Conservation (phyloP, 1,140 invertebrate genomes). For the Papilio machaon region DNA sequence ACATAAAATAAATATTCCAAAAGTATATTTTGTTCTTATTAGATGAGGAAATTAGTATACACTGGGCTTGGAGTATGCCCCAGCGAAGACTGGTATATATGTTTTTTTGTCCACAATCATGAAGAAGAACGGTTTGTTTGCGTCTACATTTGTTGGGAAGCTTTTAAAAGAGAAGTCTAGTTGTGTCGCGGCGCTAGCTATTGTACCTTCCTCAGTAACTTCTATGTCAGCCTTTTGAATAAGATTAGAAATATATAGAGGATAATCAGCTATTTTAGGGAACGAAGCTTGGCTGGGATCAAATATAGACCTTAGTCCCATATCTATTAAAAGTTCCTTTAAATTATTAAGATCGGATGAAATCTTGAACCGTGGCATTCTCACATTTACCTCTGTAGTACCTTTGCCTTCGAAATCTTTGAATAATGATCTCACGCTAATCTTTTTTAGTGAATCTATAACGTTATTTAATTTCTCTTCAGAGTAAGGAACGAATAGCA, state of each 20-base stretch:
- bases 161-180: slow-evolving; percentile 78
- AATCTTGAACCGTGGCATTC: slow-evolving; percentile 86
- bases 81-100: slow-evolving; percentile 76
- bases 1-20: background rate
- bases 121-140: slow-evolving; percentile 79
- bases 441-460: slow-evolving; percentile 73
- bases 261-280: slow-evolving; percentile 82
- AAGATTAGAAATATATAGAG: slow-evolving; percentile 79
- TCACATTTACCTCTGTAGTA: slow-evolving; percentile 77
- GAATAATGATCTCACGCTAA: slow-evolving; percentile 79
- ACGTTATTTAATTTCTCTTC: slow-evolving; percentile 58
- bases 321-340: slow-evolving; percentile 81
- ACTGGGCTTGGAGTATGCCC: slow-evolving; percentile 73
- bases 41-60: slow-evolving; percentile 40
- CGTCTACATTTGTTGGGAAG: slow-evolving; percentile 63
- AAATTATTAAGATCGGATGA: slow-evolving; percentile 83
- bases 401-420: slow-evolving; percentile 60
- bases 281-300: slow-evolving; percentile 81
- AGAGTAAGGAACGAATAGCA: slow-evolving; percentile 83
- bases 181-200: slow-evolving; percentile 83
- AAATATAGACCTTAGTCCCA: slow-evolving; percentile 87
- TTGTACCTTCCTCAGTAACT: slow-evolving; percentile 88
- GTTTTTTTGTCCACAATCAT: slow-evolving; percentile 79
- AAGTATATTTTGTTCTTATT: background rate
- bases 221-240: slow-evolving; percentile 89